Percentiles rank a stretch among this genome's conserved stretches.
Conservation (phyloP, 1,140 invertebrate genomes). For the Pseudomyrmex flavicornis region DNA sequence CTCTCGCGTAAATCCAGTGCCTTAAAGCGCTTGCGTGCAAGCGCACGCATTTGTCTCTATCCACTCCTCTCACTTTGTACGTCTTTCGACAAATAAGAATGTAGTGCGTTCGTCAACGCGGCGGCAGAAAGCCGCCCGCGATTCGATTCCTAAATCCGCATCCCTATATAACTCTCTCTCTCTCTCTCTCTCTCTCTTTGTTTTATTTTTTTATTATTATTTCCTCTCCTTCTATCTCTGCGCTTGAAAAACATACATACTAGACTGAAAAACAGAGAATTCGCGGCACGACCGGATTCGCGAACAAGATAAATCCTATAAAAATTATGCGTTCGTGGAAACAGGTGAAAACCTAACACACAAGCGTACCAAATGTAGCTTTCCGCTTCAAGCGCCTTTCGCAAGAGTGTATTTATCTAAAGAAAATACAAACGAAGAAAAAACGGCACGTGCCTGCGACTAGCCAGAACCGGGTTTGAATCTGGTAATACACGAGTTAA, state of each 20-base stretch:
- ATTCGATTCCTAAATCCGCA: conserved; percentile 39
- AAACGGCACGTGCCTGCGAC: neutral
- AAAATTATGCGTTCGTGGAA: neutral
- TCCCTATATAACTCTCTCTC: neutral
- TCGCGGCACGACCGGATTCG: neutral
- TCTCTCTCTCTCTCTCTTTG: neutral
- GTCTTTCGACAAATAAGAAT: conserved; percentile 67
- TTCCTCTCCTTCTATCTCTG: conserved; percentile 16
- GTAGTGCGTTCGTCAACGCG: conserved; percentile 57
- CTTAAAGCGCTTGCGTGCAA: conserved; percentile 8
- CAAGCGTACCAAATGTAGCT: neutral
- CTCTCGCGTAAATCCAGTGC: conserved; percentile 34
- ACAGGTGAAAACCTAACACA: neutral
- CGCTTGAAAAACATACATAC: conserved; percentile 48
- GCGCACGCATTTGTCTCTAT: conserved; percentile 26
- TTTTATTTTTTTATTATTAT: neutral
- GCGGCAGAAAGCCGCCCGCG: conserved; percentile 40
- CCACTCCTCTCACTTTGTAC: conserved; percentile 68
- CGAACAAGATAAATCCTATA: neutral
- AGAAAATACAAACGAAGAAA: too few species aligned
- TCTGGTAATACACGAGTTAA: conserved; percentile 50
- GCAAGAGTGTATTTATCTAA: neutral
- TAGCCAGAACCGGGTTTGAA: conserved; percentile 20
- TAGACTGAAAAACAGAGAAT: conserved; percentile 53
- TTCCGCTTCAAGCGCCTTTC: neutral